Base-by-base conservation (phyloP, 2,113 vertebrate species). In the Chionodraco myersi region DNA sequence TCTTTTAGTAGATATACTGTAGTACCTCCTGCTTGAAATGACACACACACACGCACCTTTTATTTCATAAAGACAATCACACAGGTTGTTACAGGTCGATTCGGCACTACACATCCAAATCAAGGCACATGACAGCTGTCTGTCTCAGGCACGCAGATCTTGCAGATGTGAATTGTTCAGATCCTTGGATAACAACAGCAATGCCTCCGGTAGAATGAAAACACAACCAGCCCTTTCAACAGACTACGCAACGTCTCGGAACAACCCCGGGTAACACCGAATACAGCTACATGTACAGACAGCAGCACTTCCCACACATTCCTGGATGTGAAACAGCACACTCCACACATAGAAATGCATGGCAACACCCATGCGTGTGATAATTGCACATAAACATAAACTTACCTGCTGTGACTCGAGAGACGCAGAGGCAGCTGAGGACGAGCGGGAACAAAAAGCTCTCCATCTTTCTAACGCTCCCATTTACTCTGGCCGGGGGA, bases 381-480 rank as follows among this genome's bases (percentile, higher is more conserved):
- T 4, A 4, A 82, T 73, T 12, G 59, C 78, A 79, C 77, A 74
- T 30, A 23, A 66, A 77, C 83, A 26, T 8, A 75, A 92, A 95
- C 95, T 94, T 92, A 95, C 95, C 94, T 64, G 93, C 94, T 44
- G 86, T 56, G 83, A 92, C 93, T 83, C 79, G 87, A 66, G 91
- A 90, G 48, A 91, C 89, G 65, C 91, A 82, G 88, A 95, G 77
- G 64, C 81, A 94, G 92, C 92, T 72, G 89, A 95, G 84, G 72
- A 92, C 75, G 85, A 94, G 87, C 87, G 94, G 88, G 49, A 82
- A 70, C 85, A 65, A 8, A 49, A 93, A 84, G 74, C 84, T 90
- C 90, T 93, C 92, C 95, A 95, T 95, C 57, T 89, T 94, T 86
- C 83, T 52, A 80, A 57, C 86, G 72, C 78, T 84, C 73, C 75